Base-by-base conservation (phyloP, 1,140 invertebrate species). In the Dinothrombium tinctorium region DNA sequence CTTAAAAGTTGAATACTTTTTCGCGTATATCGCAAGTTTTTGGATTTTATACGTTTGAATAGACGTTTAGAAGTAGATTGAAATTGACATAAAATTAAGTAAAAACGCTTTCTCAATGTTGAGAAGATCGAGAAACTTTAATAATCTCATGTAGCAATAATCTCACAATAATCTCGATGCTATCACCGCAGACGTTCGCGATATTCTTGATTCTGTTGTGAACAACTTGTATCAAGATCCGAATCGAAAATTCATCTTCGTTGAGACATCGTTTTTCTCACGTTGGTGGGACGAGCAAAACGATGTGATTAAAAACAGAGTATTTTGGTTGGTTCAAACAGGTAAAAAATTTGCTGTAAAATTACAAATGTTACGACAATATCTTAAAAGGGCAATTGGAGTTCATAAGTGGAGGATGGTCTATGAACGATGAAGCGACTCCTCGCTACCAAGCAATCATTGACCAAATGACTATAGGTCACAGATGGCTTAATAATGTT, bases 341-440 rank as follows among this genome's bases (percentile, higher is more conserved):
- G 84, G 82, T 4, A 70, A 76, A n/a, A n/a, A n/a, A n/a, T n/a
- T n/a, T n/a, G n/a, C n/a, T n/a, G n/a, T n/a, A n/a, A n/a, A n/a
- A n/a, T n/a, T n/a, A n/a, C n/a, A n/a, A n/a, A n/a, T n/a, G n/a
- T n/a, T n/a, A n/a, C n/a, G n/a, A n/a, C n/a, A n/a, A n/a, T n/a
- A n/a, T n/a, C n/a, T n/a, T 70, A 1, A 49, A 60, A n/a, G 81
- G 82, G n/a, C 69, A 82, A 32, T 62, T 96, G 15, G 89, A 98
- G 59, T 82, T 96, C 48, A 78, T 82, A 1, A 89, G 83, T 0
- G 89, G 87, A 3, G 89, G 87, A 21, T 96, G 87, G 87, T 86
- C 94, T 0, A 95, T 95, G 87, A 84, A 80, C 0, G 90, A 96
- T 52, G 90, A 96, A 63, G 89, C 89, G 0, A 86, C 79, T 42